Evolutionary conservation across 2,888 invertebrate genomes (phyloP), one percentile per base, ranked within the genome.

Genomic region (Seladonia tumulorum): DNA sequence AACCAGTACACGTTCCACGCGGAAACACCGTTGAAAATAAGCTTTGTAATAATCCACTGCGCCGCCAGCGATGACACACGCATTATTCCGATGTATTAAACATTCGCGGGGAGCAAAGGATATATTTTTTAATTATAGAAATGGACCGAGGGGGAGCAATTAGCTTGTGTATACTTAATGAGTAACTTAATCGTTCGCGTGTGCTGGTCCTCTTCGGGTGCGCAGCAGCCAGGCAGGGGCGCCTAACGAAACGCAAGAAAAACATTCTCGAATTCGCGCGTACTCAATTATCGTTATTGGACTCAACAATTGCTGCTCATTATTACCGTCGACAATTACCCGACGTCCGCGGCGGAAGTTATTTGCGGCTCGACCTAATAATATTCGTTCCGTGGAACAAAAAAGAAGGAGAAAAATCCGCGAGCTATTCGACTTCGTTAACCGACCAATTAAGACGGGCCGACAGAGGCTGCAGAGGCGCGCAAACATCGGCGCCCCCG

Each of bases 111-210:
- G 35, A 29, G 35, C 66, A 35, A 35, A 18, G 29, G 16, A 35
- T 35, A 18, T 29, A 66, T 66, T 35, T 66, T 66, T 16, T 66
- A 66, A 66, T 66, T 66, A 66, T 66, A 35, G 29, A 66, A 66
- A 66, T 35, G 66, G 35, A 35, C 29, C 35, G 66, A 29, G 7
- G 10, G 7, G 10, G 22, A 53, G 53, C 35, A 29, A 66, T 66
- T 29, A 66, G 35, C 35, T 35, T 18, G 35, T 66, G 35, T 66
- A 66, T 63, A 35, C 22, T 35, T 66, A 35, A 66, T 35, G 66
- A 29, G 66, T 29, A 18, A 18, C 16, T 35, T 66, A 66, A 66
- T 66, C 29, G 35, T 35, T 29, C 8, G 18, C 8, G 29, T 16
- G 29, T 16, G 35, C 35, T 5, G 8, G 7, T 66, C 2, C 7